Base-by-base conservation (phyloP, 2,888 invertebrate species). In the Melikaiella ostensackeni region DNA sequence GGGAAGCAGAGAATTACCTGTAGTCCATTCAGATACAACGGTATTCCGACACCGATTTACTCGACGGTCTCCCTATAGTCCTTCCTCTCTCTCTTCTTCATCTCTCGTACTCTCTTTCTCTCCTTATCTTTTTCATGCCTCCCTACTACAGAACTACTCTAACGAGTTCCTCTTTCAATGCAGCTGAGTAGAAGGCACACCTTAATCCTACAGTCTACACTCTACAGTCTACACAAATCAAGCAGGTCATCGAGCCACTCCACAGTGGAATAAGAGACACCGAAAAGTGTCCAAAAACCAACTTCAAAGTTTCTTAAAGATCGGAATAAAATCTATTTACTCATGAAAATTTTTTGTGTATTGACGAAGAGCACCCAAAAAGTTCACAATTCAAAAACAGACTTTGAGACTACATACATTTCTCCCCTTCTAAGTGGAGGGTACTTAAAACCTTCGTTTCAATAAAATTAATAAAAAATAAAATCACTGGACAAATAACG, bases 31-130 rank as follows among this genome's bases (percentile, higher is more conserved):
- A 88, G 90, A 91, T 92, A 89, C 92, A 93, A 93, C 93, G 93
- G 93, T 93, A 92, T 91, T 89, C 88, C 89, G 92, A 90, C 92
- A 92, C 92, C 92, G 89, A 92, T 92, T n/a, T 88, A 88, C 88
- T 82, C 85, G 84, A 78, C 77, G 79, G 81, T 80, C 79, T 78
- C 76, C 78, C 63, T 66, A 57, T 78, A 19, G 19, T 33, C 75
- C 55, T 57, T 78, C 42, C 77, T 73, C 42, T 63, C 59, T 74
- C 13, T 66, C 16, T 55, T n/a, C 33, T 42, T 24, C 46, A 57
- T 74, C 9, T 24, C 66, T 66, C 13, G 0, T 27, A 19, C 13
- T 64, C 74, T 50, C 24, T 62, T 61, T 64, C 62, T 21, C 24
- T 30, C 59, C 61, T 50, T 55, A 21, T 38, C 38, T 50, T 55